Conservation (phyloP, 2,797 vertebrate species). For the Acridotheres tristis region DNA sequence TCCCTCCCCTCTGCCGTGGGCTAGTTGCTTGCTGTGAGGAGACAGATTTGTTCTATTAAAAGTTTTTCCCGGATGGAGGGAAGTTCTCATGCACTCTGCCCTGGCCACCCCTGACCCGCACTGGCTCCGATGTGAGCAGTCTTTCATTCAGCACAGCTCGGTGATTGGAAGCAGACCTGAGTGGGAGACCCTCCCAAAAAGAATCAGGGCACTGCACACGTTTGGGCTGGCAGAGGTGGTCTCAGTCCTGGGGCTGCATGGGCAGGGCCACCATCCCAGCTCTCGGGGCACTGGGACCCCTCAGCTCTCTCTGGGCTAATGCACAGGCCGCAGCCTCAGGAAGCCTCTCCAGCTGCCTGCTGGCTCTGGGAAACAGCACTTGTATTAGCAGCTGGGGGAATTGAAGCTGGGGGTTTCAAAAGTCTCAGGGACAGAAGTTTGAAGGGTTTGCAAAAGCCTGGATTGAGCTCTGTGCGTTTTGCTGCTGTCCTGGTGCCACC, state of each 20-base stretch:
- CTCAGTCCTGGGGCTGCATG: not conserved
- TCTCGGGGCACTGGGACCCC: rapidly evolving
- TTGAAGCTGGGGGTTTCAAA: not conserved
- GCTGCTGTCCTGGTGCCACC: not conserved
- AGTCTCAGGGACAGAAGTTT: not conserved
- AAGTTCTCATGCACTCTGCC: slow-evolving; percentile 68
- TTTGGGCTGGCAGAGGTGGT: not conserved
- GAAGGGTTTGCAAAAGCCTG: not conserved
- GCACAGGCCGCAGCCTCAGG: not conserved
- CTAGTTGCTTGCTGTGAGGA: slow-evolving; percentile 17
- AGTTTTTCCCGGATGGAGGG: slow-evolving; percentile 33
- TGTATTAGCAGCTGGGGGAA: not conserved
- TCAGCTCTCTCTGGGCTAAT: rapidly evolving
- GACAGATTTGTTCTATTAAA: slow-evolving; percentile 63
- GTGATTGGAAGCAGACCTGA: slow-evolving; percentile 33
- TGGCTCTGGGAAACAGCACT: not conserved
- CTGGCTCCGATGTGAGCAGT: not conserved
- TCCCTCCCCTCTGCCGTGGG: not conserved
- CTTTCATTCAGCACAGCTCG: not conserved
- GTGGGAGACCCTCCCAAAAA: not conserved
- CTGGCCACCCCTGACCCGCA: not conserved
- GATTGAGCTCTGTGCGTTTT: not conserved
- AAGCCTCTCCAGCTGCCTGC: not conserved
- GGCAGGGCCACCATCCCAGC: not conserved
- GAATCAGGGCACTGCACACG: rapidly evolving